Conservation (phyloP, 2,113 vertebrate species). For the Nesospiza acunhae region DNA sequence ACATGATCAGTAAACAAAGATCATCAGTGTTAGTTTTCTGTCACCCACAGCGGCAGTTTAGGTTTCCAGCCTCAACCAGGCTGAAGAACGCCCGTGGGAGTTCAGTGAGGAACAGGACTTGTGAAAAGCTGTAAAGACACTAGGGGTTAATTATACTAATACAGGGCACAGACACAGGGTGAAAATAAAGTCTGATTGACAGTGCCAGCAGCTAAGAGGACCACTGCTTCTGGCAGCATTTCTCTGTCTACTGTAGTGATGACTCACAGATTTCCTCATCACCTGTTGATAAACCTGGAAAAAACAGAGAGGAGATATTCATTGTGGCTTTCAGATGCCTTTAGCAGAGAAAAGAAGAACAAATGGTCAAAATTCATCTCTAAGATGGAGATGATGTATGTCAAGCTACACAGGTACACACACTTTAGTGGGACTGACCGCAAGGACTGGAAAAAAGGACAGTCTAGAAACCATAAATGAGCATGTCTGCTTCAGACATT, state of each 20-base stretch:
- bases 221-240: background rate
- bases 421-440: background rate
- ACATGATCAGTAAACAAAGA: background rate
- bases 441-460: background rate
- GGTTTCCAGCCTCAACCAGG: background rate
- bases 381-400: background rate
- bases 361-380: accelerated
- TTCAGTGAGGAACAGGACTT: background rate
- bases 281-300: background rate
- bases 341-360: background rate
- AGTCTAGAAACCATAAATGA: background rate
- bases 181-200: background rate
- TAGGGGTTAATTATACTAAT: background rate
- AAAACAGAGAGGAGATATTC: background rate
- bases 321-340: background rate
- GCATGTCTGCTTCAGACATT: background rate
- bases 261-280: background rate
- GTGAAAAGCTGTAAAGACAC: background rate
- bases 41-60: background rate
- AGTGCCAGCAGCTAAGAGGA: background rate
- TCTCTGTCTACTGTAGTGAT: background rate
- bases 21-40: background rate
- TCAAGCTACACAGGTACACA: background rate
- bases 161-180: background rate
- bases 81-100: background rate